These are phyloP conservation scores for Poeciliopsis retropinna DNA, from an alignment of 2,113 vertebrate species.

Conservation along the genomic window DNA sequence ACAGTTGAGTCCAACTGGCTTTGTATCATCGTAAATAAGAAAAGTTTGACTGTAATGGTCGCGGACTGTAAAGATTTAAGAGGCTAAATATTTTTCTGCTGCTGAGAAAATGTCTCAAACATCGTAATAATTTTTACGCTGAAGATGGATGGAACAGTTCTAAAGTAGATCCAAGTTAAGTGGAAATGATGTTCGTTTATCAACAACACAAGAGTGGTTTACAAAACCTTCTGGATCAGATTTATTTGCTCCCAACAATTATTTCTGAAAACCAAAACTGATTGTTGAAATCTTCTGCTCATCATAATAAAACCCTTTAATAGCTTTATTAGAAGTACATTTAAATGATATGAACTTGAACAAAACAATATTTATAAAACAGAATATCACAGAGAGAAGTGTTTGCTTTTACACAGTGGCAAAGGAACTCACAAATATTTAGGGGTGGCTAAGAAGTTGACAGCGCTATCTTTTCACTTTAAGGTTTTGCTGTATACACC, in stretches of 20 bases:
- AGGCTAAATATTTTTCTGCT: slow-evolving; percentile 43
- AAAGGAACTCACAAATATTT: slow-evolving; percentile 58
- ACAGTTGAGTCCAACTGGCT: slow-evolving; percentile 65
- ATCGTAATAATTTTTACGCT: slow-evolving; percentile 51
- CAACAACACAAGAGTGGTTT: slow-evolving; percentile 27
- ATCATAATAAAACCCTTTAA: slow-evolving; percentile 30
- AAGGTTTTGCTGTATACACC: slow-evolving; percentile 67
- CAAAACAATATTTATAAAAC: slow-evolving; percentile 57
- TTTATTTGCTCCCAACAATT: slow-evolving; percentile 3
- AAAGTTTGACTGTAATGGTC: slow-evolving; percentile 53
- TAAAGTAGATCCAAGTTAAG: slow-evolving; percentile 16
- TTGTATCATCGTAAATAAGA: slow-evolving; percentile 53
- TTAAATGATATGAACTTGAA: slow-evolving; percentile 37
- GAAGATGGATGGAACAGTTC: slow-evolving; percentile 31
- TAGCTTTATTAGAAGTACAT: slow-evolving; percentile 37
- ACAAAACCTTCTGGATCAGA: slow-evolving; percentile 17
- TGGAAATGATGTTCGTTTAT: slow-evolving; percentile 9
- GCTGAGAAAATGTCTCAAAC: slow-evolving; percentile 57
- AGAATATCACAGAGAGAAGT: slow-evolving; percentile 50
- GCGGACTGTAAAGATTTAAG: slow-evolving; percentile 57
- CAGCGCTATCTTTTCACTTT: slow-evolving; percentile 59
- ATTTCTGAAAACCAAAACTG: slow-evolving; percentile 31
- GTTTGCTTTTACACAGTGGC: slow-evolving; percentile 47
- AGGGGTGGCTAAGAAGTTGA: slow-evolving; percentile 57
- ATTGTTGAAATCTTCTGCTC: slow-evolving; percentile 16